Evolutionary conservation across 2,113 vertebrate species (phyloP), one percentile per base, ranked within the genome.

Genomic region (Sakesphorus luctuosus): DNA sequence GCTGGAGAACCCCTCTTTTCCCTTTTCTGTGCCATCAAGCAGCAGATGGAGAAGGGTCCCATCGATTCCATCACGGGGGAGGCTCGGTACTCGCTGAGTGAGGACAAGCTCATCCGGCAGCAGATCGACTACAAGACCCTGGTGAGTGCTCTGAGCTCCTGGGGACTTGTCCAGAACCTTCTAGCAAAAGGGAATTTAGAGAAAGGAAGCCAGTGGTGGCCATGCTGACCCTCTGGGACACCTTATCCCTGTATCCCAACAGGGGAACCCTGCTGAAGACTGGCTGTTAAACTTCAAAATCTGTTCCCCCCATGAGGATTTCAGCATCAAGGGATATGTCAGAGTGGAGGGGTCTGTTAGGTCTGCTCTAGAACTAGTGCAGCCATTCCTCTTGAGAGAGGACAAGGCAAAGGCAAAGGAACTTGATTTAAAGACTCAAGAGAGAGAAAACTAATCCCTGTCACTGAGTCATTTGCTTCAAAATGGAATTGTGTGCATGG

Each of bases 91-190:
- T 99, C 99, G 0, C 98, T 99, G 88, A 99, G 99, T 1, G 99
- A 99, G 95, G 99, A 99, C 98, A 99, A 99, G 94, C 99, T 99
- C 96, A 99, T 99, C 97, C 98, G 99, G 44, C 99, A 99, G 97
- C 99, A 99, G 98, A 99, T 99, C 31, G 99, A 99, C 98, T 99
- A 99, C 98, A 99, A 99, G 97, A 99, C 99, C 9, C 96, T 99
- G 99, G 99, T 99, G 97, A 98, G 98, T 93, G 77, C 56, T 29
- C 73, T 61, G 68, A 59, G 18, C 62, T 52, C 21, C 53, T 29
- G 2, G 14, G 19, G 28, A 10, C 10, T 87, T 20, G 9, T 23
- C 18, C 67, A 91, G 8, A 10, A 9, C 53, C 13, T 71, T 40
- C 40, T 24, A 50, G 21, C 1, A 17, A 62, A 58, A 69, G 10